These are phyloP conservation scores for Graptemys geographica DNA, from an alignment of 2,797 vertebrate species.

Conservation along the genomic window DNA sequence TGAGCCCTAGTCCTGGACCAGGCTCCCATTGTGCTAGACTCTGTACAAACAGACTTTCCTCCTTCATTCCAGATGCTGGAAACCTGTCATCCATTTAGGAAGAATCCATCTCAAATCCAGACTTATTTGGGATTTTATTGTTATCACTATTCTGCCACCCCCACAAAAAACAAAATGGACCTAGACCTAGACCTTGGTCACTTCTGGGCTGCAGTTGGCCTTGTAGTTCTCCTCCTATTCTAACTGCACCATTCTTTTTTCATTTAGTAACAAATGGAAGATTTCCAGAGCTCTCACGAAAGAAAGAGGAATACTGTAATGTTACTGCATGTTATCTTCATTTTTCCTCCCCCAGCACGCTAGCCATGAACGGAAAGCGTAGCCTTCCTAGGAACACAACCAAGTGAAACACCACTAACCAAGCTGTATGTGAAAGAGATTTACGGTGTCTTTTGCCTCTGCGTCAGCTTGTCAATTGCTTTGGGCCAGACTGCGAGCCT, in stretches of 20 bases:
- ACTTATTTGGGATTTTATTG: background rate
- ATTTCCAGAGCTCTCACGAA: background rate
- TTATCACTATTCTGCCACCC: rapidly evolving
- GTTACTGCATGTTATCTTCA: background rate
- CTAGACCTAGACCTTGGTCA: background rate
- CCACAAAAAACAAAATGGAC: background rate
- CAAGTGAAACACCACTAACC: background rate
- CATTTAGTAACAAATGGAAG: background rate
- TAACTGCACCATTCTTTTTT: background rate
- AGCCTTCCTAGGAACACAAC: background rate
- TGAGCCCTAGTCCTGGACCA: too few relatives aligned
- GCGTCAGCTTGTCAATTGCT: background rate
- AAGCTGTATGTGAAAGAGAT: background rate
- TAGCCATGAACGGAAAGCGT: rapidly evolving
- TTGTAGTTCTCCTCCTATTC: background rate
- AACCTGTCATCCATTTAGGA: background rate
- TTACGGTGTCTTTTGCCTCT: background rate
- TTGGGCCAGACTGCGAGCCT: background rate
- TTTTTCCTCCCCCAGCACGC: background rate
- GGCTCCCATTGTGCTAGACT: background rate
- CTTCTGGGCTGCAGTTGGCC: background rate
- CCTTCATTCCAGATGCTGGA: background rate
- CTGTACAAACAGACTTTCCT: background rate
- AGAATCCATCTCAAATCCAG: background rate
- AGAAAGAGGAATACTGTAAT: background rate